A percentile compares a stretch with the other conserved stretches of the same genome.
These are phyloP conservation scores for Helicolenus hilgendorfi DNA, from an alignment of 2,797 vertebrate species.

Conservation along the genomic window DNA sequence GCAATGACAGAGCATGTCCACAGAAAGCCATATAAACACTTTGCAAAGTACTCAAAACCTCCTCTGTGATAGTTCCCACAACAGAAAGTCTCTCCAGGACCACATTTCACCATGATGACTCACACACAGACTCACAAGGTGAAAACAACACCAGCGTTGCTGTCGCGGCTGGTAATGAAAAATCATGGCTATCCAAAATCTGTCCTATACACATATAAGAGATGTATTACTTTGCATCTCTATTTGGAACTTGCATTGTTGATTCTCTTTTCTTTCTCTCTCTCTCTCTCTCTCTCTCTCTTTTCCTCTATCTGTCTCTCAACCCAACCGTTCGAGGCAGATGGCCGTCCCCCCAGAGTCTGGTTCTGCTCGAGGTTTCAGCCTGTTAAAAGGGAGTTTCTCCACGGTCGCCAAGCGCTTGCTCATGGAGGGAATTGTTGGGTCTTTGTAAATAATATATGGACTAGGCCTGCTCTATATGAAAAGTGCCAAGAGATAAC, in stretches of 20 bases:
- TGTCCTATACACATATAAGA: background rate
- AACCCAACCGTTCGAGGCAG: background rate
- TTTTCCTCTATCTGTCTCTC: background rate
- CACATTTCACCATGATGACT: background rate
- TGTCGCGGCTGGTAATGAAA: fast-evolving
- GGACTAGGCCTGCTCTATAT: background rate
- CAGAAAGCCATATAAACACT: background rate
- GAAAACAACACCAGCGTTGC: background rate
- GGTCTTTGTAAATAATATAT: background rate
- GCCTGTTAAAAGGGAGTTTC: too few relatives aligned
- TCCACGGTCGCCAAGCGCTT: too few relatives aligned
- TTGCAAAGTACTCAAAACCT: background rate
- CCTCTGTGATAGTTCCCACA: too few relatives aligned
- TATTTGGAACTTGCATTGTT: background rate
- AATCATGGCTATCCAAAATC: background rate
- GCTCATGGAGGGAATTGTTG: too few relatives aligned
- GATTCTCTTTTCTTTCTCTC: too few relatives aligned
- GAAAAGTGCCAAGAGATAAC: background rate
- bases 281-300: background rate
- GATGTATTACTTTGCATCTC: background rate
- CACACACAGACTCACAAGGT: background rate
- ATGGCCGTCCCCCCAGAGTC: background rate
- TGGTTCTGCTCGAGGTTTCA: too few relatives aligned
- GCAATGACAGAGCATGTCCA: background rate
- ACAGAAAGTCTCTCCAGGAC: background rate